These are phyloP conservation scores for Chaenodraco wilsoni DNA, from an alignment of 2,797 vertebrate species.

Conservation along the genomic window DNA sequence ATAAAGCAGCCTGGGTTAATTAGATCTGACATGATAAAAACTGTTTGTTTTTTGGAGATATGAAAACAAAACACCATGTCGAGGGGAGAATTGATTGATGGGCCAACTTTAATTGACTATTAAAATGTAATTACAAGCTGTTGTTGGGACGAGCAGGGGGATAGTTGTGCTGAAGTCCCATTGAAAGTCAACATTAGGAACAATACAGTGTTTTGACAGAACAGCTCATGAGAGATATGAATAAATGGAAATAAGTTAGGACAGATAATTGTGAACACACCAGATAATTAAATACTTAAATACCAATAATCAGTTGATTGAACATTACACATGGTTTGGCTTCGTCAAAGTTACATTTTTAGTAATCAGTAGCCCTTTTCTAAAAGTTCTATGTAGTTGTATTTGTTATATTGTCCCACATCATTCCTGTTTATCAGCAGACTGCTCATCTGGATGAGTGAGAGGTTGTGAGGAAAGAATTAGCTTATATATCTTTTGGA, in stretches of 20 bases:
- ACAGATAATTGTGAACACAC: not conserved
- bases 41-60: constrained; percentile 73
- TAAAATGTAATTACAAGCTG: constrained; percentile 87
- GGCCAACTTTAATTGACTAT: constrained; percentile 85
- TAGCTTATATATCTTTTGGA: not conserved
- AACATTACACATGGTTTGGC: not conserved
- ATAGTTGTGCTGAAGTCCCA: constrained; percentile 51
- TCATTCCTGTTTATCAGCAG: constrained; percentile 4
- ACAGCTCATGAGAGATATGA: not conserved
- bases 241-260: not conserved
- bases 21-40: constrained; percentile 78
- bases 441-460: not conserved
- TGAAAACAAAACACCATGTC: constrained; percentile 81
- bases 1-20: constrained; percentile 79
- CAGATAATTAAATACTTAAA: not conserved
- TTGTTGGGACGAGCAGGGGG: constrained; percentile 67
- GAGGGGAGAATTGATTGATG: constrained; percentile 82
- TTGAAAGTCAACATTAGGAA: constrained; percentile 68
- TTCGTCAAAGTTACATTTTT: not conserved
- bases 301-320: not conserved
- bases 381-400: not conserved
- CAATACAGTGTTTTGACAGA: constrained; percentile 17
- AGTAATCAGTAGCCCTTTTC: not conserved
- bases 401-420: not conserved
- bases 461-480: not conserved